phyloP scores from a whole-genome alignment of 2,113 vertebrate genomes.

The Lophochroa leadbeateri region DNA sequence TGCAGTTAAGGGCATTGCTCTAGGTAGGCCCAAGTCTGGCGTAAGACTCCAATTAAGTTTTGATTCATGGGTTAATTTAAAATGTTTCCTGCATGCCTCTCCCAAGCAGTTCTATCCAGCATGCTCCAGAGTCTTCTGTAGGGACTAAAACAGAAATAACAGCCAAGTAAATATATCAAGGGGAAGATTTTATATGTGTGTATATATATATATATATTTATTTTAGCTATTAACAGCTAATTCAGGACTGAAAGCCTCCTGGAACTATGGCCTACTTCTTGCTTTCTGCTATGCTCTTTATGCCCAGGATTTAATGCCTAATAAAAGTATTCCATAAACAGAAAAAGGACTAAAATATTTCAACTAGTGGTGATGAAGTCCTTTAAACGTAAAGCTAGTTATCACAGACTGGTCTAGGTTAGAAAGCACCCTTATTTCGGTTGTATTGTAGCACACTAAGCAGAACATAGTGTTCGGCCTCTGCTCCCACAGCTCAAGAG shows the following conservation, averaged over 20 bases:
- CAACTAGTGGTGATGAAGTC: neutral
- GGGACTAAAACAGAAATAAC: neutral
- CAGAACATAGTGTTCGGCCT: too few species aligned
- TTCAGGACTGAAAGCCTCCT: neutral
- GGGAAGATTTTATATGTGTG: neutral
- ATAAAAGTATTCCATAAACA: neutral
- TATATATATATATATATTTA: neutral
- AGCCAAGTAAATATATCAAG: neutral
- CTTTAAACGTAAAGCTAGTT: neutral
- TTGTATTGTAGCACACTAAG: too few species aligned
- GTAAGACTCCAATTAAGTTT: neutral
- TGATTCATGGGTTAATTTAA: neutral
- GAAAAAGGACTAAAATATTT: neutral
- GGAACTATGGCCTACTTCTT: neutral
- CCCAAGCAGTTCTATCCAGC: neutral
- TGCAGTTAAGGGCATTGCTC: neutral
- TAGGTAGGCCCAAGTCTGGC: neutral
- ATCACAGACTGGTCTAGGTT: neutral
- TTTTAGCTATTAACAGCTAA: neutral
- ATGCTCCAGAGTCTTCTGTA: neutral
- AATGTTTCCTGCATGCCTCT: neutral
- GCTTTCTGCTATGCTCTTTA: neutral
- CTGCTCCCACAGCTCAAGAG: too few species aligned
- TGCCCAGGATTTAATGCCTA: neutral
- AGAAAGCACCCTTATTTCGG: too few species aligned